phyloP scores from a whole-genome alignment of 2,113 vertebrate genomes.

The Anhinga rufa region DNA sequence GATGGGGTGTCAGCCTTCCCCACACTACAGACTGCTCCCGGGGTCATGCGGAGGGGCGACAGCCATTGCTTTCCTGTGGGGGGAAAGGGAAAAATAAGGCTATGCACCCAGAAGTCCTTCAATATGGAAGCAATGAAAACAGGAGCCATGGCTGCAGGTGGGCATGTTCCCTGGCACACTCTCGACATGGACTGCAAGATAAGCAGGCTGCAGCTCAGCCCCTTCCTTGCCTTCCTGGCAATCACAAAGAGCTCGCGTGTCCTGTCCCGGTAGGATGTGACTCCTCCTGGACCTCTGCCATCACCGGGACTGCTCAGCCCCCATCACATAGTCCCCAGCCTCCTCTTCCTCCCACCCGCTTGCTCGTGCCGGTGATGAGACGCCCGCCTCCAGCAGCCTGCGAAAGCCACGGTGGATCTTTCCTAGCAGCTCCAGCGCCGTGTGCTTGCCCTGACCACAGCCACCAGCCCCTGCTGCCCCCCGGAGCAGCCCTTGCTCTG shows the following conservation, averaged over 20 bases:
- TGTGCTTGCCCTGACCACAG: neutral
- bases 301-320: neutral
- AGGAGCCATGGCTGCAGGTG: neutral
- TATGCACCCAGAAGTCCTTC: neutral
- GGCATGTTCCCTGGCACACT: fast-evolving
- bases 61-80: neutral
- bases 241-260: neutral
- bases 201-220: neutral
- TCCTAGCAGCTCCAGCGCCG: neutral
- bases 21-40: fast-evolving
- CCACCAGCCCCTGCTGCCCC: neutral
- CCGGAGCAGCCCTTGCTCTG: neutral
- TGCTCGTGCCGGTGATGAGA: fast-evolving
- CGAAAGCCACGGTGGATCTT: fast-evolving
- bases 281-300: neutral
- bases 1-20: neutral
- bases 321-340: neutral
- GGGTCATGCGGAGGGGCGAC: neutral
- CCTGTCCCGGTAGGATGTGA: fast-evolving
- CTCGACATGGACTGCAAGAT: too few species aligned
- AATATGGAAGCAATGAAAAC: fast-evolving
- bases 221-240: neutral
- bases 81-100: too few species aligned
- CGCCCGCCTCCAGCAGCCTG: neutral
- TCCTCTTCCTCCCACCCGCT: neutral